phyloP scores from a whole-genome alignment of 2,797 vertebrate species.

The Cetoscarus ocellatus region DNA sequence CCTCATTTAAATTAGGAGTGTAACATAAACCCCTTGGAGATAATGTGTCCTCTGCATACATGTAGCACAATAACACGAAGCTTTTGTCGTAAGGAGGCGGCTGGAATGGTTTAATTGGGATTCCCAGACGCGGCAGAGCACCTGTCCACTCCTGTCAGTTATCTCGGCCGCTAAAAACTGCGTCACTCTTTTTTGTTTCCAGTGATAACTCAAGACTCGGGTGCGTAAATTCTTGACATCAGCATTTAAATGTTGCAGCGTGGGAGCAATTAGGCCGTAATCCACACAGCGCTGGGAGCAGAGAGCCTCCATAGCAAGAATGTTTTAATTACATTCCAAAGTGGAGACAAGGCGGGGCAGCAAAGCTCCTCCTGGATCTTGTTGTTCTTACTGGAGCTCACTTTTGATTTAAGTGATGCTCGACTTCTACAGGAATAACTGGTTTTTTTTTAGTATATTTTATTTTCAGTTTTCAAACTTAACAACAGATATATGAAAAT shows the following conservation, averaged over 20 bases:
- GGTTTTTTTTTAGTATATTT: too few relatives aligned
- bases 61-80: slow-evolving; percentile 7
- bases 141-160: slow-evolving; percentile 70
- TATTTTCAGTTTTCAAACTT: too few relatives aligned
- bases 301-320: slow-evolving; percentile 53
- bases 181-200: slow-evolving; percentile 39
- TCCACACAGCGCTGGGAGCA: slow-evolving; percentile 43
- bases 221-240: slow-evolving; percentile 34
- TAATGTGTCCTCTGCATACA: slow-evolving; percentile 19
- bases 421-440: slow-evolving; percentile 20
- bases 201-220: slow-evolving; percentile 46
- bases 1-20: slow-evolving; percentile 34
- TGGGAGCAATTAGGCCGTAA: slow-evolving; percentile 57
- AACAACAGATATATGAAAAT: too few relatives aligned
- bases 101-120: slow-evolving; percentile 50
- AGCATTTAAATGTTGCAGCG: slow-evolving; percentile 43
- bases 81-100: slow-evolving; percentile 34
- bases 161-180: slow-evolving; percentile 40
- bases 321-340: slow-evolving; percentile 74
- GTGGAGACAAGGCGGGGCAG: slow-evolving; percentile 38
- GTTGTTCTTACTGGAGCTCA: slow-evolving; percentile 18
- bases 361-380: slow-evolving; percentile 34
- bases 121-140: slow-evolving; percentile 59
- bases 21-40: slow-evolving; percentile 31
- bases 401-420: neutral